phyloP scores from a whole-genome alignment of 1,140 invertebrate species.

The Bombus vancouverensis region DNA sequence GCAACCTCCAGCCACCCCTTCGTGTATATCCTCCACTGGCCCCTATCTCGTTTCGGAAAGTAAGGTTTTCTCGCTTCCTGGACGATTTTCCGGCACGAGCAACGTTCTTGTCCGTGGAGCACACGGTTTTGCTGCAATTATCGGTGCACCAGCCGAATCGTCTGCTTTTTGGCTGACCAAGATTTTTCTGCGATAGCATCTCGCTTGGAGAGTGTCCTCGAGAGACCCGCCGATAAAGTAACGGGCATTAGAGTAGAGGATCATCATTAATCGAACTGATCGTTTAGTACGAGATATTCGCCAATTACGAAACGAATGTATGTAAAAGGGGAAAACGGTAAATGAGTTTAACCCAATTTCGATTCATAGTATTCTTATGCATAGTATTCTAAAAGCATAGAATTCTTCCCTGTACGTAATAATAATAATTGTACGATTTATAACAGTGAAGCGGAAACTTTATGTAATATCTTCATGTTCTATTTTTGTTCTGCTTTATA shows the following conservation, averaged over 20 bases:
- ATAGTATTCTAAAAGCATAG: too few species aligned
- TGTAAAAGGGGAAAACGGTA: too few species aligned
- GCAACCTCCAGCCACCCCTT: constrained; percentile 22
- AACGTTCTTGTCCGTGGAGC: constrained; percentile 47
- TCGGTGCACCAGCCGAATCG: constrained; percentile 23
- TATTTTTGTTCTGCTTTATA: too few species aligned
- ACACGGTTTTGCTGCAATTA: constrained; percentile 60
- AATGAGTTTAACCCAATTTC: too few species aligned
- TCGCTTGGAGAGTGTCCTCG: not conserved
- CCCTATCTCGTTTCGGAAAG: constrained; percentile 60
- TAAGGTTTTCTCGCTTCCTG: constrained; percentile 56
- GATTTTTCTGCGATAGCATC: constrained; percentile 15
- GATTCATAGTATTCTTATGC: too few species aligned
- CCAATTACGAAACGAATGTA: not conserved
- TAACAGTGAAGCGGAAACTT: too few species aligned
- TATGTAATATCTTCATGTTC: too few species aligned
- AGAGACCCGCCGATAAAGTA: not conserved
- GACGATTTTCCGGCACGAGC: constrained; percentile 3
- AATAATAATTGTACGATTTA: too few species aligned
- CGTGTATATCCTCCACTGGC: not conserved
- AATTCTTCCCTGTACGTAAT: too few species aligned
- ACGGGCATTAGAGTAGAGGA: not conserved
- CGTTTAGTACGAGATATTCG: not conserved
- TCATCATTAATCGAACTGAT: not conserved
- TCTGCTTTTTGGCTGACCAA: constrained; percentile 5